phyloP scores from a whole-genome alignment of 2,113 vertebrate species.

The Channa argus region DNA sequence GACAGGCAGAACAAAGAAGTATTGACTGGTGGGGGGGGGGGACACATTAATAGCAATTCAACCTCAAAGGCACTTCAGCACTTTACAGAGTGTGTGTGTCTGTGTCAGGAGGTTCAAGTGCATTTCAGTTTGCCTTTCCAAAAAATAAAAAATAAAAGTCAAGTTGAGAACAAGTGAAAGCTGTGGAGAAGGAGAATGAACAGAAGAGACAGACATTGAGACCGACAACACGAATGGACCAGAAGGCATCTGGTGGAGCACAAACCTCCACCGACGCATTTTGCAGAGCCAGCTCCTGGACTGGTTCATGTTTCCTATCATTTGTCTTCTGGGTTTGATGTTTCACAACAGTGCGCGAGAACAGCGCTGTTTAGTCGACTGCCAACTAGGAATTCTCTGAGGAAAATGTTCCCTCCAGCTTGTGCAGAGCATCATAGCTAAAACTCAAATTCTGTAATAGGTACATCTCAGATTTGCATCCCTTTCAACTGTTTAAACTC shows the following conservation, averaged over 20 bases:
- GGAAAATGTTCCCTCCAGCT: no score
- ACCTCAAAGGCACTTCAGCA: constrained; percentile 35
- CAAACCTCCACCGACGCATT: constrained; percentile 14
- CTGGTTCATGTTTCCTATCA: not conserved
- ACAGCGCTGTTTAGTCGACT: no score
- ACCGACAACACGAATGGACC: constrained; percentile 18
- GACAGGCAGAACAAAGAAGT: constrained; percentile 55
- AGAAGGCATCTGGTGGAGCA: not conserved
- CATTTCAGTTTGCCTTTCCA: constrained; percentile 31
- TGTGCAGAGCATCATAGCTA: no score
- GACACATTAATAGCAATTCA: constrained; percentile 40
- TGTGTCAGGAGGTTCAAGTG: constrained; percentile 6
- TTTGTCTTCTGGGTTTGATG: not conserved
- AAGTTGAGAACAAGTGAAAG: not conserved
- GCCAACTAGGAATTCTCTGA: no score
- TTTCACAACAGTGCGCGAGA: no score
- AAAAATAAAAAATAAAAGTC: not conserved
- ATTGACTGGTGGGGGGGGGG: constrained; percentile 44
- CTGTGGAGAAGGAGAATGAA: not conserved
- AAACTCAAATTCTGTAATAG: no score
- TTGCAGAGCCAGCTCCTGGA: no score
- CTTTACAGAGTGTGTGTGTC: constrained; percentile 6
- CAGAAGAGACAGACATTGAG: constrained; percentile 12
- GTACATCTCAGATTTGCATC: no score
- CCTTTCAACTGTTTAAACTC: no score